Conservation (phyloP, 2,888 invertebrate species). For the Conomelus anceps region DNA sequence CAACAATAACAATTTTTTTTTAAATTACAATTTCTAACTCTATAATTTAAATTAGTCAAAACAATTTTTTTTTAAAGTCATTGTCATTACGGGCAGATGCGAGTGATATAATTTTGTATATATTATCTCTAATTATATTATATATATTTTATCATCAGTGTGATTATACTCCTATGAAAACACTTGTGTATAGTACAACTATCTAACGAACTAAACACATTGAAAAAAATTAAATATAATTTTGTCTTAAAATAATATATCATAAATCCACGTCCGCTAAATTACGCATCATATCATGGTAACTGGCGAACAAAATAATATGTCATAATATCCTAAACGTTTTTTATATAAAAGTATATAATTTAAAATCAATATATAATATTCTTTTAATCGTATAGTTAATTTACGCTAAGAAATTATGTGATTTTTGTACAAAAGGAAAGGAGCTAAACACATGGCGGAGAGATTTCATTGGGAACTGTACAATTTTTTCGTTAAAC, state of each 20-base stretch:
- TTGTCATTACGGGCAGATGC: not conserved
- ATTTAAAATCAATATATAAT: conserved; percentile 30
- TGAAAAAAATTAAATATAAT: not conserved
- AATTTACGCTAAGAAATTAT: conserved; percentile 22
- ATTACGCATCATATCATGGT: not conserved
- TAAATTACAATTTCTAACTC: not conserved
- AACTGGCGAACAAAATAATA: conserved; percentile 28
- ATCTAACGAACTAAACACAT: conserved; percentile 7
- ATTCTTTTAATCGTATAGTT: conserved; percentile 30
- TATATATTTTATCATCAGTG: not conserved
- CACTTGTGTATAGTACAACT: conserved; percentile 21
- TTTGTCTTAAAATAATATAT: conserved; percentile 7
- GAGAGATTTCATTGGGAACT: conserved; percentile 11
- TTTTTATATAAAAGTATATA: conserved; percentile 21
- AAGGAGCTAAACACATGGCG: conserved; percentile 7
- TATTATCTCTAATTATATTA: not conserved
- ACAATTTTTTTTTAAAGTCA: not conserved
- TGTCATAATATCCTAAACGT: conserved; percentile 29
- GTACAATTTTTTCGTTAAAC: conserved; percentile 8
- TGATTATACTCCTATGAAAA: conserved; percentile 33
- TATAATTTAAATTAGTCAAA: not conserved
- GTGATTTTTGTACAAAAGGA: conserved; percentile 7
- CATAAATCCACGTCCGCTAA: not conserved
- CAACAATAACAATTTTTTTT: conserved; percentile 14
- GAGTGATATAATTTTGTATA: not conserved